Evolutionary conservation across 1,140 invertebrate species (phyloP), one percentile per base, ranked within the genome.

Genomic region (Episyrphus balteatus): DNA sequence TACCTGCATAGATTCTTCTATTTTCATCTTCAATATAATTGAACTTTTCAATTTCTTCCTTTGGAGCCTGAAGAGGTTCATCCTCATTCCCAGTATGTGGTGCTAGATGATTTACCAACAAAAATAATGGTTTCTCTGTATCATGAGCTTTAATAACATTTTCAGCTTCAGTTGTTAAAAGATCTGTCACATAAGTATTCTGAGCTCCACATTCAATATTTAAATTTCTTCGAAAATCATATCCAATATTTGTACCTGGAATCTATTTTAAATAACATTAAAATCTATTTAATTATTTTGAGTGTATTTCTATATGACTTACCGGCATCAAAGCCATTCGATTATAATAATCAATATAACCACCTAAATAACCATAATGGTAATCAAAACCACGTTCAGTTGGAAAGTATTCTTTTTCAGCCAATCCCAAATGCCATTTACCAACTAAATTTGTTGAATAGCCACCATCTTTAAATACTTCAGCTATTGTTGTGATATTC

Each of bases 361-460:
- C 88, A 42, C 82, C 80, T 75, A 82, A 87, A 61, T 90, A 91
- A 11, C 90, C 89, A 62, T 81, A 88, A 64, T 89, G 85, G 7
- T 78, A 75, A 49, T 91, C 83, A 58, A 92, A 93, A n/a, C 90
- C 90, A 13, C 89, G 74, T 15, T 70, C 74, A 0, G 79, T 82
- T 1, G 90, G 89, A 6, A 86, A 83, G 55, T 84, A 88, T 48
- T 81, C 78, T n/a, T 71, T 75, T 18, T 74, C 72, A 47, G 76
- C 79, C 51, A 75, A 82, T 1, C 88, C 89, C 45, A 90, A 71
- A 58, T 93, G 89, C 90, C 90, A 93, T 70, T 96, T 95, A n/a
- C 92, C 92, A 18, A 95, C 76, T 32, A 87, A 75, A 64, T 88
- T 83, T 1, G 87, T 92, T 5, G 69, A 69, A 66, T 94, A 96